Evolutionary conservation across 2,888 invertebrate species (phyloP).

Genomic region (Altica lythri): DNA sequence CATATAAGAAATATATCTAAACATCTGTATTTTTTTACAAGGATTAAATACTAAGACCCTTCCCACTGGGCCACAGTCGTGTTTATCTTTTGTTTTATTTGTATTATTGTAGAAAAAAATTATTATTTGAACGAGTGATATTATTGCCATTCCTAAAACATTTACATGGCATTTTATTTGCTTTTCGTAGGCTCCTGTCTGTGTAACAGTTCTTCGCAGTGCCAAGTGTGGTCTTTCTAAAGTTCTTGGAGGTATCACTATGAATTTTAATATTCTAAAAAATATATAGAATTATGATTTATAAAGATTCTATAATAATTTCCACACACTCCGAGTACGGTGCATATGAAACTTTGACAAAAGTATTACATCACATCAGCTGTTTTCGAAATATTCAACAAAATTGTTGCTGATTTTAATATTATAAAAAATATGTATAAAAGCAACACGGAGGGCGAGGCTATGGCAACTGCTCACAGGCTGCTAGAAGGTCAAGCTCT

Average conservation of each 20-base stretch:
- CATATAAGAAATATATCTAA: constrained; percentile 95
- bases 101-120: constrained; percentile 54
- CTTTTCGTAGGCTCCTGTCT: constrained; percentile 71
- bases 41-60: constrained; percentile 83
- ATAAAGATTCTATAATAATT: no score
- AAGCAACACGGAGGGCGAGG: no score
- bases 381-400: no score
- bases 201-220: constrained; percentile 36
- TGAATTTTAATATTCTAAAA: constrained; percentile 19
- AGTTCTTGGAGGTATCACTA: constrained; percentile 7
- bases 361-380: no score
- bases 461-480: no score
- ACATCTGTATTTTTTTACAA: constrained; percentile 79
- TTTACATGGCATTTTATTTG: constrained; percentile 93
- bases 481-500: no score
- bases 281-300: no score
- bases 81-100: neutral
- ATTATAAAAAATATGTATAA: no score
- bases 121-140: constrained; percentile 83
- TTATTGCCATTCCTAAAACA: constrained; percentile 84
- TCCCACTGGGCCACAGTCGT: constrained; percentile 59
- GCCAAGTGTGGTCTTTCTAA: constrained; percentile 15
- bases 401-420: no score
- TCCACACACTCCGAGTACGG: no score
- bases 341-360: no score